Percentiles rank a stretch among this genome's conserved stretches.
Conservation (phyloP, 2,113 vertebrate species). For the Alosa alosa region DNA sequence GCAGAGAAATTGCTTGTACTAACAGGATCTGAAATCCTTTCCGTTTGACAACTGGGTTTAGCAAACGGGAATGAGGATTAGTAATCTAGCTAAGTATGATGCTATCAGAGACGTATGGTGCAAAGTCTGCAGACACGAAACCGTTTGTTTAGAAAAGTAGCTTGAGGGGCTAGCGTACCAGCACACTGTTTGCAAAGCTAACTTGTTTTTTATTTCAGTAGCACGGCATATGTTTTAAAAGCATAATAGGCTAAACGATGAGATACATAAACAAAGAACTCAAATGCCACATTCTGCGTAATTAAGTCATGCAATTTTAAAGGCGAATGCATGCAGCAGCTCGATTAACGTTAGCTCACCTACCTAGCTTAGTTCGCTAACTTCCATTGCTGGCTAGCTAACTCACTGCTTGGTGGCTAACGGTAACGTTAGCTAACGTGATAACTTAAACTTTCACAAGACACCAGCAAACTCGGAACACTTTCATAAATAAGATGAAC, state of each 20-base stretch:
- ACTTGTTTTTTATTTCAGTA: neutral
- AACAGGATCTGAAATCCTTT: conserved; percentile 38
- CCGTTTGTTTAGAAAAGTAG: neutral
- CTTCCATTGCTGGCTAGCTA: neutral
- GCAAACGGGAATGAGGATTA: conserved; percentile 55
- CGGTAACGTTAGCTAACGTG: neutral
- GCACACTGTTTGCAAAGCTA: neutral
- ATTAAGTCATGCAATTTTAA: neutral
- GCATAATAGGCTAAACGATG: neutral
- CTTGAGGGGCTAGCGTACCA: neutral
- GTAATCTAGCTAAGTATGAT: conserved; percentile 49
- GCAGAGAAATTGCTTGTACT: conserved; percentile 23
- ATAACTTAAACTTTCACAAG: neutral
- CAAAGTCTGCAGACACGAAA: conserved; percentile 13
- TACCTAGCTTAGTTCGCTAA: conserved; percentile 10
- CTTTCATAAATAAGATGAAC: neutral
- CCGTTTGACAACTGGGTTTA: conserved; percentile 46
- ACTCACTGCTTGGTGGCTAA: neutral
- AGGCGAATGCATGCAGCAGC: neutral
- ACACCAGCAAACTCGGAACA: neutral
- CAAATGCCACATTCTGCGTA: neutral
- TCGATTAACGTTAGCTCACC: neutral
- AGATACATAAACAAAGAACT: neutral
- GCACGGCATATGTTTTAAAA: neutral
- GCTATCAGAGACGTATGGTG: conserved; percentile 2